Base-by-base conservation (phyloP, 2,113 vertebrate genomes). In the Corydoras sp. region DNA sequence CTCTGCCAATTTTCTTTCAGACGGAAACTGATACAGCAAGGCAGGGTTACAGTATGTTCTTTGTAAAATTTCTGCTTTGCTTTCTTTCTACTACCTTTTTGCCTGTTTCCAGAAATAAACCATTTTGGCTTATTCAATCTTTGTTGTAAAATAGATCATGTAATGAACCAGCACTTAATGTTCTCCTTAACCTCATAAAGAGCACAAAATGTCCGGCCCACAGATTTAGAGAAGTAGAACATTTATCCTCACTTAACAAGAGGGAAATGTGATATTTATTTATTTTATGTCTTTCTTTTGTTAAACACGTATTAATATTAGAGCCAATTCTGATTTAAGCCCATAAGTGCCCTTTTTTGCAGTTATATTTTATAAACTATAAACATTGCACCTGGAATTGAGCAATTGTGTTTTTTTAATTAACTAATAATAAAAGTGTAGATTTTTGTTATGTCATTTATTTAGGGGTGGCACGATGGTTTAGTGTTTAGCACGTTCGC, bases 71-170 rank as follows among this genome's bases (percentile, higher is more conserved):
- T 18, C 50, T 32, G 31, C 49, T 35, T 71, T 69, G 56, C 55
- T 48, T 62, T 32, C 54, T 63, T 73, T 29, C 62, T 65, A n/a
- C 15, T 18, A 48, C 30, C 12, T 53, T 50, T 71, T 49, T 68
- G 12, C 30, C 2, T 30, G 54, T 24, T 53, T 67, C 43, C 58
- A 72, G 30, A 15, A 75, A 72, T 67, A 71, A 69, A 75, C 53
- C 60, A 43, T 65, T 66, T 69, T 74, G 73, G 62, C 71, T 76
- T 72, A 78, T 81, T 50, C 77, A 65, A 81, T 67, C 56, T 65
- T 66, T 69, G 35, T 29, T 62, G 64, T 71, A 35, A 68, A 80
- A 79, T 65, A 64, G 51, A 77, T 74, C 64, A 66, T 31, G 60
- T 76, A 72, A 60, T 59, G 49, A 74, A 69, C 35, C 35, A 43